Base-by-base conservation (phyloP, 2,797 vertebrate genomes). In the Podarcis siculus region DNA sequence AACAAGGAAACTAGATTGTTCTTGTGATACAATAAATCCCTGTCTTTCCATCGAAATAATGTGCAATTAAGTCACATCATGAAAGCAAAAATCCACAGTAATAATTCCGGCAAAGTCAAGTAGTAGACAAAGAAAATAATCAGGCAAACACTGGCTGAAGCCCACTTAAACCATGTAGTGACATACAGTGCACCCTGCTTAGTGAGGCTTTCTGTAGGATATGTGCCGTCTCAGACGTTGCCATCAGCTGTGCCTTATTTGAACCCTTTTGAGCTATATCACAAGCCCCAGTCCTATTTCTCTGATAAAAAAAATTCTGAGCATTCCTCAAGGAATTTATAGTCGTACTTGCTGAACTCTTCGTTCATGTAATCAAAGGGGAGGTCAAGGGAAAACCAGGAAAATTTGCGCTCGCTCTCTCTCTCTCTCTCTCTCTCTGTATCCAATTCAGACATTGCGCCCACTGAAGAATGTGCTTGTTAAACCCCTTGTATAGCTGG, bases 401-500 rank as follows among this genome's bases (percentile, higher is more conserved):
- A 10, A 83, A 75, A 0, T 73, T 32, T 35, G 10, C 3, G 10
- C 10, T 0, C 45, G 3, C 13, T 0, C 49, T 55, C 49, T 55
- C 13, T 49, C 39, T 39, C 37, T 37, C 37, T 37, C 45, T 45
- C 45, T 12, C 45, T 45, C 45, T 45, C 45, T 55, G 13, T 55
- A 15, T 55, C 49, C 49, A 55, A 55, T 55, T 55, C 49, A 55
- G 49, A 67, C 79, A 42, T 17, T 13, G 39, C 8, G 35, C 42
- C 5, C 58, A 37, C 83, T 0, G 9, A 21, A 91, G 86, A 89
- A 90, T 8, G 58, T 2, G 0, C 12, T 3, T 25, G 27, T 89
- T 55, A 13, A 27, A 2, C 61, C 79, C 78, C 21, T 5, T 39
- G 92, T 93, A 55, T 55, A 94, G 95, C 73, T 25, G 32, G 67